Percentiles rank a stretch among this genome's conserved stretches.
Evolutionary conservation across 2,888 invertebrate species (phyloP).

Genomic region (Spialia ferax): DNA sequence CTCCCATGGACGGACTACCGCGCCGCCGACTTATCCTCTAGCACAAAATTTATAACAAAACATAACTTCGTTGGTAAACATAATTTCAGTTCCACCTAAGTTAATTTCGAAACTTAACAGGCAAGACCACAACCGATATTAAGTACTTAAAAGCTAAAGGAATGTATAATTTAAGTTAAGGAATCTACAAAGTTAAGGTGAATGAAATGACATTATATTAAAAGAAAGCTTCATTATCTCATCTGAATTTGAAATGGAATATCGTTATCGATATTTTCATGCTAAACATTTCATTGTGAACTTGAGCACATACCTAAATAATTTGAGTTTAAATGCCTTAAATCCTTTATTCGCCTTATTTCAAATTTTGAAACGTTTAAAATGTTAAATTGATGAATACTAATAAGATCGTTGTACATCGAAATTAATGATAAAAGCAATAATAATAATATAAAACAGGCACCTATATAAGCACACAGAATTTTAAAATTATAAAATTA

Average conservation of each 20-base stretch:
- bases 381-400: not conserved
- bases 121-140: slow-evolving; percentile 88
- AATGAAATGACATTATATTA: slow-evolving; percentile 49
- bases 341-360: not conserved
- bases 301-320: slow-evolving; percentile 23
- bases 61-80: slow-evolving; percentile 84
- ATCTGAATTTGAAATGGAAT: slow-evolving; percentile 5
- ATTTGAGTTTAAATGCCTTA: slow-evolving; percentile 20
- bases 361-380: not conserved
- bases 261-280: not conserved
- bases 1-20: slow-evolving; percentile 67
- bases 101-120: slow-evolving; percentile 85
- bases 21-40: slow-evolving; percentile 62
- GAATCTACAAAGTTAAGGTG: slow-evolving; percentile 56
- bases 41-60: slow-evolving; percentile 75
- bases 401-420: slow-evolving; percentile 33
- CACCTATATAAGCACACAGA: slow-evolving; percentile 69
- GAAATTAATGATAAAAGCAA: slow-evolving; percentile 43
- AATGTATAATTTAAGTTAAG: slow-evolving; percentile 74
- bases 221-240: not conserved
- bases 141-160: slow-evolving; percentile 86
- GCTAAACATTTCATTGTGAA: not conserved
- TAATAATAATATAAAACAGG: slow-evolving; percentile 50
- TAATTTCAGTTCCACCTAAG: slow-evolving; percentile 82
- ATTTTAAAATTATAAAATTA: slow-evolving; percentile 48